A percentile compares a stretch with the other conserved stretches of the same genome.
Conservation (phyloP, 2,888 invertebrate genomes). For the Orthosia incerta region DNA sequence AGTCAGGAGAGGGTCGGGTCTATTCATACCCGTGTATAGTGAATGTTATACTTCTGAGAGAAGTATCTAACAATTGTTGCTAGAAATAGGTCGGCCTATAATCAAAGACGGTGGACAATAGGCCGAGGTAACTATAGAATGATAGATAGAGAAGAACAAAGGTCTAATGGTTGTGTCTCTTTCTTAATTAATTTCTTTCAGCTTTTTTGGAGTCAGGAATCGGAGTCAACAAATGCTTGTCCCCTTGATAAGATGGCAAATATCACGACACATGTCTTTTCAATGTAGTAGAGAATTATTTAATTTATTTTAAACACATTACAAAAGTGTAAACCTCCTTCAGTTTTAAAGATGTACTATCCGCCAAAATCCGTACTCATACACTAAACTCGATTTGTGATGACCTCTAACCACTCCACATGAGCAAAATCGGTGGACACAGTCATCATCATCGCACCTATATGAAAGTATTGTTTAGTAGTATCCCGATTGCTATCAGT, state of each 20-base stretch:
- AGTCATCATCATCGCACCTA: too few relatives aligned
- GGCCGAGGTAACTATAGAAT: not conserved
- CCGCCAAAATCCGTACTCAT: too few relatives aligned
- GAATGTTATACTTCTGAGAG: slow-evolving; percentile 9
- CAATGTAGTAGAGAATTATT: too few relatives aligned
- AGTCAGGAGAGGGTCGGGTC: slow-evolving; percentile 9
- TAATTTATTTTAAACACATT: too few relatives aligned
- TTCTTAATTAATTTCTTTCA: slow-evolving; percentile 20
- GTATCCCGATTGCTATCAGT: too few relatives aligned
- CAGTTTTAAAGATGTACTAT: too few relatives aligned
- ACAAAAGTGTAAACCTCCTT: too few relatives aligned
- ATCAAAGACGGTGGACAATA: slow-evolving; percentile 38
- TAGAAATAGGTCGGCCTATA: slow-evolving; percentile 35
- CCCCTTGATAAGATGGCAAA: not conserved
- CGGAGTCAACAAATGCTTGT: not conserved
- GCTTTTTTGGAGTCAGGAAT: not conserved
- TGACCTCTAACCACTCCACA: too few relatives aligned
- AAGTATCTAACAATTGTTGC: slow-evolving; percentile 33
- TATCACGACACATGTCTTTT: not conserved
- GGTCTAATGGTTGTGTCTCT: not conserved
- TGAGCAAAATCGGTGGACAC: too few relatives aligned
- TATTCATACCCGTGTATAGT: slow-evolving; percentile 31
- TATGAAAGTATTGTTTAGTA: too few relatives aligned
- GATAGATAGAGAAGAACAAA: not conserved
- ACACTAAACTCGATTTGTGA: too few relatives aligned